Evolutionary conservation across 2,113 vertebrate species (phyloP).

Genomic region (Takifugu bimaculatus): DNA sequence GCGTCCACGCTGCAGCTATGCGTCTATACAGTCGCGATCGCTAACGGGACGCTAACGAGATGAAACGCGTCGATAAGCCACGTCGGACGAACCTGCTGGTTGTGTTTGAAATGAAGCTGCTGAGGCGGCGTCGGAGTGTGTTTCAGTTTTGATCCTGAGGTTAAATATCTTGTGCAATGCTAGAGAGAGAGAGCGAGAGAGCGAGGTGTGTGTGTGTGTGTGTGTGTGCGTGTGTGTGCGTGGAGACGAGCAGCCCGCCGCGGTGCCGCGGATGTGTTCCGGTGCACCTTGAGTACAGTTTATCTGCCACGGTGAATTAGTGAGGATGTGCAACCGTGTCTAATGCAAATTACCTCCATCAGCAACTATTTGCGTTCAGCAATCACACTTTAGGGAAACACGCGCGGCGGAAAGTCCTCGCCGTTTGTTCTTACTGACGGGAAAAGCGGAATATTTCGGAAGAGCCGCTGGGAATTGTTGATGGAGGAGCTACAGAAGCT

Average conservation of each 20-base stretch:
- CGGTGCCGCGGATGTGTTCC: neutral
- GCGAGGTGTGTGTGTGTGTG: neutral
- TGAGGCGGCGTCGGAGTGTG: slow-evolving; percentile 15
- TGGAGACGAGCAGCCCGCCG: slow-evolving; percentile 13
- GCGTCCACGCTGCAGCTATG: slow-evolving; percentile 23
- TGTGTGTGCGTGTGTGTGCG: neutral
- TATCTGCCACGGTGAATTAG: slow-evolving; percentile 22
- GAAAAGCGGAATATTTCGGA: neutral
- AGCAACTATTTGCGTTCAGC: slow-evolving; percentile 20
- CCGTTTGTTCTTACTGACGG: neutral
- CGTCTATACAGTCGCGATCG: slow-evolving; percentile 31
- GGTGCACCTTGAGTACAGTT: slow-evolving; percentile 13
- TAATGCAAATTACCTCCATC: slow-evolving; percentile 40
- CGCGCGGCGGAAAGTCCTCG: neutral
- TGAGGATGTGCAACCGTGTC: slow-evolving; percentile 23
- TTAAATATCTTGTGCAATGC: slow-evolving; percentile 63
- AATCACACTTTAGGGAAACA: slow-evolving; percentile 1
- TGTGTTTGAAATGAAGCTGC: slow-evolving; percentile 34
- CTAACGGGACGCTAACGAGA: too few species aligned
- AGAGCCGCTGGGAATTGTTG: neutral
- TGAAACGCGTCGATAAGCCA: slow-evolving; percentile 9
- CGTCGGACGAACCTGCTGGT: slow-evolving; percentile 50
- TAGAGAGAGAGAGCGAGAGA: slow-evolving; percentile 22
- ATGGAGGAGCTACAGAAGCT: neutral
- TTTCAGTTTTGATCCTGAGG: slow-evolving; percentile 65